Percentiles rank a stretch among this genome's conserved stretches.
These are phyloP conservation scores for Crotalus viridis DNA, from an alignment of 2,113 vertebrate species.

Conservation along the genomic window DNA sequence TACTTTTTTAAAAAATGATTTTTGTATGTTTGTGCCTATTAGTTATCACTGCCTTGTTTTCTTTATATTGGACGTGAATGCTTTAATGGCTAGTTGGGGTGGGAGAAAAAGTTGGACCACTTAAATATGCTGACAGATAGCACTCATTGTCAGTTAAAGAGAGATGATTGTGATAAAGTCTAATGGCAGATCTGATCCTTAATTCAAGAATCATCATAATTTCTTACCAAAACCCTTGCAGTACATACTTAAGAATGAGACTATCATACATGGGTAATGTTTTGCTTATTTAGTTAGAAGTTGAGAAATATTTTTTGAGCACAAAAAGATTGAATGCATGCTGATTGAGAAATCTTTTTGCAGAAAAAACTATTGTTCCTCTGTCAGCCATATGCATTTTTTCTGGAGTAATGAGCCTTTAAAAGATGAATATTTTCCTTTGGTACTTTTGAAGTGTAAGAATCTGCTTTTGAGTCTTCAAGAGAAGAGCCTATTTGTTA, in stretches of 20 bases:
- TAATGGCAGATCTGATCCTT: neutral
- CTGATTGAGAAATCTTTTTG: neutral
- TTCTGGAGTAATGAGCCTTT: neutral
- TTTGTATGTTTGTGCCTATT: neutral
- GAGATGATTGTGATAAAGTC: neutral
- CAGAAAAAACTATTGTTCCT: neutral
- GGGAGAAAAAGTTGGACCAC: neutral
- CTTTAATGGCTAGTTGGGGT: neutral
- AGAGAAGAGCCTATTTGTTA: neutral
- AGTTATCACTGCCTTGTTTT: neutral
- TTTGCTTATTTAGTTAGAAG: neutral
- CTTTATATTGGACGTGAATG: neutral
- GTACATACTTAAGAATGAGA: neutral
- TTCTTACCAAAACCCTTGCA: neutral
- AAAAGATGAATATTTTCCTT: neutral
- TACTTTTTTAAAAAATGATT: neutral
- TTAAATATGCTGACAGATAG: neutral
- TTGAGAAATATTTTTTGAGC: neutral
- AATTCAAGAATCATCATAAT: neutral
- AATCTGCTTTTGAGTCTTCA: neutral
- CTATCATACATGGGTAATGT: neutral
- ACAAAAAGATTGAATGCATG: neutral
- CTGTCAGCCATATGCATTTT: neutral
- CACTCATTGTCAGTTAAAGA: neutral
- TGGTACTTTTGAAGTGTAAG: neutral